Conservation (phyloP, 1,140 invertebrate species). For the Mycetomoellerius zeteki region DNA sequence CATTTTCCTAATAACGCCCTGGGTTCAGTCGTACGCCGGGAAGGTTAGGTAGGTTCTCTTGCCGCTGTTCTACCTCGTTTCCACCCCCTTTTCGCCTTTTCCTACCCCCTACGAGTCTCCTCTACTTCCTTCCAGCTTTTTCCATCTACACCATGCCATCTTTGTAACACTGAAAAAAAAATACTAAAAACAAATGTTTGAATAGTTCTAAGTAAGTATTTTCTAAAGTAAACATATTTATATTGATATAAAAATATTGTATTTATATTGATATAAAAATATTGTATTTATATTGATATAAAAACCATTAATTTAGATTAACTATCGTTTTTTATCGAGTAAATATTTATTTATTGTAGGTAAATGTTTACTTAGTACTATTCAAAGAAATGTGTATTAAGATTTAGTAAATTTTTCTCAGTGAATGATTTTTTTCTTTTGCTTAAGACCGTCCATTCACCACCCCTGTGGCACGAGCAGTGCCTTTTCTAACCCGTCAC, state of each 20-base stretch:
- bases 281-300: too few relatives aligned
- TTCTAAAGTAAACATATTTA: too few relatives aligned
- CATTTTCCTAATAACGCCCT: conserved; percentile 78
- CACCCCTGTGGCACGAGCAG: conserved; percentile 45
- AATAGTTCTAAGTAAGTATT: too few relatives aligned
- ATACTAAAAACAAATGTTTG: too few relatives aligned
- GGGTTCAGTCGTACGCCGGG: conserved; percentile 44
- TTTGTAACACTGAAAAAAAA: background rate
- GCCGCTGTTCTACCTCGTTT: background rate
- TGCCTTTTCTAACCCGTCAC: conserved; percentile 7
- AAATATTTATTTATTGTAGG: too few relatives aligned
- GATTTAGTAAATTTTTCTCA: too few relatives aligned
- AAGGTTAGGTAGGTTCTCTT: conserved; percentile 47
- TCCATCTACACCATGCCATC: conserved; percentile 11
- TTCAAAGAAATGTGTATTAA: too few relatives aligned
- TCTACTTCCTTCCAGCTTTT: background rate
- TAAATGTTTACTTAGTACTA: too few relatives aligned
- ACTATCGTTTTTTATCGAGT: too few relatives aligned
- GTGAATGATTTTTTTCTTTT: conserved; percentile 29
- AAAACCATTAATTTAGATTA: too few relatives aligned
- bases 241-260: too few relatives aligned
- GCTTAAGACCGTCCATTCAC: conserved; percentile 63
- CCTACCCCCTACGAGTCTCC: background rate
- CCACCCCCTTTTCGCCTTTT: background rate
- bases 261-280: too few relatives aligned